phyloP scores from a whole-genome alignment of 2,797 vertebrate genomes.

The Sciaenops ocellatus region DNA sequence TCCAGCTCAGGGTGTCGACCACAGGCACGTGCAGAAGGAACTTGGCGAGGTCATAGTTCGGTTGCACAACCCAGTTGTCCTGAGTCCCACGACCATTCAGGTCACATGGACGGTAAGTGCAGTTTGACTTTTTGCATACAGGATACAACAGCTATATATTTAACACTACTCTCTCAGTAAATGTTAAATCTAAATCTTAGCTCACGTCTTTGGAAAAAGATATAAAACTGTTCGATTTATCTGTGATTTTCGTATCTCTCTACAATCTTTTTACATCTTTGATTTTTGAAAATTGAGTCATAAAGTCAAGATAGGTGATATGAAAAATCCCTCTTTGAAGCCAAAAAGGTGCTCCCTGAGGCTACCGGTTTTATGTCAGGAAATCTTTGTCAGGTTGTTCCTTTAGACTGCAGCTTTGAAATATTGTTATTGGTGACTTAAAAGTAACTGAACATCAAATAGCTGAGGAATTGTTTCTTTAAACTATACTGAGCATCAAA shows the following conservation, averaged over 20 bases:
- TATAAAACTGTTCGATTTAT: neutral
- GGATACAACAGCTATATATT: neutral
- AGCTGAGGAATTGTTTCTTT: slow-evolving; percentile 62
- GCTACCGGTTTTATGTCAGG: slow-evolving; percentile 63
- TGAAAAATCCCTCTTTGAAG: slow-evolving; percentile 67
- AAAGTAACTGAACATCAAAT: slow-evolving; percentile 78
- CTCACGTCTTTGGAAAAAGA: neutral
- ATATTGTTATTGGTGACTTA: slow-evolving; percentile 75
- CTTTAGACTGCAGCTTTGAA: slow-evolving; percentile 72
- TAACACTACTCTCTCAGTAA: neutral
- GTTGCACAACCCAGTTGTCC: slow-evolving; percentile 93
- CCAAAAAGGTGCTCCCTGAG: slow-evolving; percentile 47
- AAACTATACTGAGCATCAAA: slow-evolving; percentile 69
- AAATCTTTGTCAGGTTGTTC: slow-evolving; percentile 56
- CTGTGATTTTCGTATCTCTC: slow-evolving; percentile 4
- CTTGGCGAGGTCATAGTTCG: slow-evolving; percentile 96
- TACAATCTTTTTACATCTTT: slow-evolving; percentile 43
- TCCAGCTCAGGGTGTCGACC: slow-evolving; percentile 97
- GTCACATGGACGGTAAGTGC: slow-evolving; percentile 96
- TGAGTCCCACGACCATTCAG: slow-evolving; percentile 95
- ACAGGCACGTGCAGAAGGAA: slow-evolving; percentile 98
- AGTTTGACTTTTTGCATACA: slow-evolving; percentile 2
- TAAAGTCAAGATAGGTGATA: slow-evolving; percentile 50
- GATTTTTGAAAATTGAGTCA: slow-evolving; percentile 49
- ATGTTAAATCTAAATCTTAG: neutral